Base-by-base conservation (phyloP, 2,113 vertebrate genomes). In the Muntiacus reevesi region DNA sequence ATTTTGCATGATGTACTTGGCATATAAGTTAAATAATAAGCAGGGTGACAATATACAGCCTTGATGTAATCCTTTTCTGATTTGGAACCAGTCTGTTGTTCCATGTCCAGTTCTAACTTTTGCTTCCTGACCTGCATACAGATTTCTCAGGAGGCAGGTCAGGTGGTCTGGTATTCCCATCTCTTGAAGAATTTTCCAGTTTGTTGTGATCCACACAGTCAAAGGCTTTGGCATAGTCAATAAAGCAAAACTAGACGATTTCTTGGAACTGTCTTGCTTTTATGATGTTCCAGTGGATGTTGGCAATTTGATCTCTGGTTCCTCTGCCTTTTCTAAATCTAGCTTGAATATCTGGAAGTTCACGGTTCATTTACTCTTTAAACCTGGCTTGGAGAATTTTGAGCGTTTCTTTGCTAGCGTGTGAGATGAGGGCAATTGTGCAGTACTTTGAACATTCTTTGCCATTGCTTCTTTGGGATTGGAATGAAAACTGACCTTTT, bases 201-300 rank as follows among this genome's bases (percentile, higher is more conserved):
- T 71, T 71, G n/a, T 6, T 23, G 19, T 23, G n/a, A 71, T 71
- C n/a, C n/a, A 36, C n/a, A 36, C n/a, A 71, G 17, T 71, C 17
- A 36, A 71, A 71, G n/a, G 2, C n/a, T 71, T 71, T 71, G n/a
- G 19, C 64, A 71, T 71, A 36, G n/a, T 36, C 64, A 71, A 36
- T 23, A 36, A 36, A 36, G 9, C 19, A 71, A n/a, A 71, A 71
- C 11, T 23, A 23, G 64, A 36, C 23, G 9, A 23, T 71, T 71
- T 36, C 21, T 19, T 71, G n/a, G 64, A 23, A 71, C 9, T 36
- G 19, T 71, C n/a, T 71, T 23, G n/a, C 19, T 71, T 71, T 71
- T 36, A 36, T 0, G 1, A 36, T 71, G 64, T 36, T 71, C 9
- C 64, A 71, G 0, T 0, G 0, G n/a, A 71, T 71, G n/a, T 23